phyloP scores from a whole-genome alignment of 2,797 vertebrate species.

The Sitta carolinensis region DNA sequence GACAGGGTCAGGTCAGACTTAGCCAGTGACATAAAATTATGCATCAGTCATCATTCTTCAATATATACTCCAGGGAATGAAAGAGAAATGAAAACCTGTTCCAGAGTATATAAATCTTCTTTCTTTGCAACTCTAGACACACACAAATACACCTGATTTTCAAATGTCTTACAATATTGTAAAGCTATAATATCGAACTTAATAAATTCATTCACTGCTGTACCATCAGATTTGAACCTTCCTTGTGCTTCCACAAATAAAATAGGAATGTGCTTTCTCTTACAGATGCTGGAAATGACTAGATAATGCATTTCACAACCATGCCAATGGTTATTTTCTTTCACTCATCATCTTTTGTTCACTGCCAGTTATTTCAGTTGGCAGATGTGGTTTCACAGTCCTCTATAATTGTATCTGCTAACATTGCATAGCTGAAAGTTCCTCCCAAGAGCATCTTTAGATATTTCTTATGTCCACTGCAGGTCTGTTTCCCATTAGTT shows the following conservation, averaged over 20 bases:
- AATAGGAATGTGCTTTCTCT: slow-evolving; percentile 14
- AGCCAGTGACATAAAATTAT: neutral
- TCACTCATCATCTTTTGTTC: slow-evolving; percentile 63
- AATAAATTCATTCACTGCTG: neutral
- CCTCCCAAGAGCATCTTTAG: slow-evolving; percentile 49
- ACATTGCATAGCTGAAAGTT: slow-evolving; percentile 36
- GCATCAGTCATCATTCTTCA: neutral
- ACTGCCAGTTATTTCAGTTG: slow-evolving; percentile 61
- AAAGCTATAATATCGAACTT: neutral
- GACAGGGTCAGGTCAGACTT: slow-evolving; percentile 8
- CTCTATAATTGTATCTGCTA: slow-evolving; percentile 54
- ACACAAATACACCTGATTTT: neutral
- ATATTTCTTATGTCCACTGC: slow-evolving; percentile 51
- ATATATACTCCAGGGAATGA: neutral
- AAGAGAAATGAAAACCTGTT: neutral
- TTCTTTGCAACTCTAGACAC: neutral
- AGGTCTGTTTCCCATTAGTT: slow-evolving; percentile 57
- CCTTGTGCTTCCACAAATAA: neutral
- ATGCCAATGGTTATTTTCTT: slow-evolving; percentile 66
- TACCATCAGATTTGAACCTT: neutral
- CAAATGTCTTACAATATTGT: neutral
- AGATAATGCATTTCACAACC: slow-evolving; percentile 50
- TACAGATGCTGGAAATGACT: slow-evolving; percentile 48
- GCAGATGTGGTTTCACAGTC: slow-evolving; percentile 62
- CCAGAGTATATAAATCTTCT: neutral